A percentile compares a stretch with the other conserved stretches of the same genome.
Evolutionary conservation across 2,113 vertebrate genomes (phyloP).

Genomic region (Clarias magur): DNA sequence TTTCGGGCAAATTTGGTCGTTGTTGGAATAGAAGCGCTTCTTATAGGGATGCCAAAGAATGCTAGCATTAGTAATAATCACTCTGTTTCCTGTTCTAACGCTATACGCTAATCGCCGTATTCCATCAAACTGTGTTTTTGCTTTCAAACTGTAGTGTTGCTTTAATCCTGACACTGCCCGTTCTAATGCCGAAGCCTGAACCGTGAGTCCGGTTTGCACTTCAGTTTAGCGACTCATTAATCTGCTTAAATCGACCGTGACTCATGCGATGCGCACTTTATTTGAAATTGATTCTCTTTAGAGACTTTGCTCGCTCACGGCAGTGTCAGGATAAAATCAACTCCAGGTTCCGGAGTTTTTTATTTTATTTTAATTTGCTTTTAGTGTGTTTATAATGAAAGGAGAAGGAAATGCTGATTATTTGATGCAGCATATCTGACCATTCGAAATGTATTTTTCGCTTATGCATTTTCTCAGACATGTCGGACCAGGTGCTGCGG

Average conservation of each 20-base stretch:
- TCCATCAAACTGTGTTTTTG: background rate
- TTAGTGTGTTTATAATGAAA: background rate
- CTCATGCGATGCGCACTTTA: background rate
- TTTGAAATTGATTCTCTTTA: background rate
- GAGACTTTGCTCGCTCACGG: background rate
- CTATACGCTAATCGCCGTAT: background rate
- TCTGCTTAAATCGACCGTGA: slow-evolving; percentile 19
- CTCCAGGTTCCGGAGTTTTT: background rate
- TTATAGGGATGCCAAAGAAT: background rate
- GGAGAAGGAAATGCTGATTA: background rate
- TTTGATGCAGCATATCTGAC: background rate
- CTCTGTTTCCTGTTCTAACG: background rate
- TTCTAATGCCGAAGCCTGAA: background rate
- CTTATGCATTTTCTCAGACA: slow-evolving; percentile 70
- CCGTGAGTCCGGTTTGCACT: background rate
- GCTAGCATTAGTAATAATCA: background rate
- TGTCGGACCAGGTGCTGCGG: slow-evolving; percentile 92
- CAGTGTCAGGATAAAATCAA: background rate
- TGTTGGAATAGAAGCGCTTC: background rate
- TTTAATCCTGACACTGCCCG: slow-evolving; percentile 28
- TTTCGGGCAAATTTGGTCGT: background rate
- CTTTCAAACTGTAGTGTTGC: background rate
- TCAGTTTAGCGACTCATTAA: slow-evolving; percentile 17
- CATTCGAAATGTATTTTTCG: background rate
- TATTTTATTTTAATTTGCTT: background rate